phyloP scores from a whole-genome alignment of 1,140 invertebrate species.

The Phthorimaea operculella region DNA sequence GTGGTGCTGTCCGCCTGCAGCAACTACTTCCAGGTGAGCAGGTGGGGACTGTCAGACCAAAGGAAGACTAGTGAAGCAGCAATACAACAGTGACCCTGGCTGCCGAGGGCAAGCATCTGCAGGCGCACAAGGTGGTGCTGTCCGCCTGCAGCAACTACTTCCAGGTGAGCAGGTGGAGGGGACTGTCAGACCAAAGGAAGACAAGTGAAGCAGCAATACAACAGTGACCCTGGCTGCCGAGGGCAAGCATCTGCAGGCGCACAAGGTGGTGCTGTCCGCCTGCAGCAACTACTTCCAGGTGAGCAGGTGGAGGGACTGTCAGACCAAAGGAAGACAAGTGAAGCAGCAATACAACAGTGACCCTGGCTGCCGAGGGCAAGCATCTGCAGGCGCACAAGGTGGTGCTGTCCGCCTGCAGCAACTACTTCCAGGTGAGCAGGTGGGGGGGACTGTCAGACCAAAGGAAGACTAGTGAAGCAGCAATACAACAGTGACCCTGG shows the following conservation, averaged over 20 bases:
- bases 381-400: conserved; percentile 88
- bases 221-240: conserved; percentile 88
- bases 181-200: too few relatives aligned
- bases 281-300: conserved; percentile 90
- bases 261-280: conserved; percentile 87
- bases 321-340: too few relatives aligned
- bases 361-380: conserved; percentile 84
- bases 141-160: conserved; percentile 91
- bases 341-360: too few relatives aligned
- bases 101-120: conserved; percentile 83
- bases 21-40: conserved; percentile 85
- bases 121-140: conserved; percentile 87
- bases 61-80: too few relatives aligned
- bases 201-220: too few relatives aligned
- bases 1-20: conserved; percentile 88
- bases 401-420: conserved; percentile 86
- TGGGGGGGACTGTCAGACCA: too few relatives aligned
- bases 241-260: conserved; percentile 83
- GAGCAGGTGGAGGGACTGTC: too few relatives aligned
- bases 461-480: too few relatives aligned
- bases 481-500: too few relatives aligned
- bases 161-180: conserved; percentile 78
- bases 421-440: conserved; percentile 86
- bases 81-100: conserved; percentile 89
- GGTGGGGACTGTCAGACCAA: too few relatives aligned